These are phyloP conservation scores for Apotomis turbidana DNA, from an alignment of 2,888 invertebrate species.

Conservation along the genomic window DNA sequence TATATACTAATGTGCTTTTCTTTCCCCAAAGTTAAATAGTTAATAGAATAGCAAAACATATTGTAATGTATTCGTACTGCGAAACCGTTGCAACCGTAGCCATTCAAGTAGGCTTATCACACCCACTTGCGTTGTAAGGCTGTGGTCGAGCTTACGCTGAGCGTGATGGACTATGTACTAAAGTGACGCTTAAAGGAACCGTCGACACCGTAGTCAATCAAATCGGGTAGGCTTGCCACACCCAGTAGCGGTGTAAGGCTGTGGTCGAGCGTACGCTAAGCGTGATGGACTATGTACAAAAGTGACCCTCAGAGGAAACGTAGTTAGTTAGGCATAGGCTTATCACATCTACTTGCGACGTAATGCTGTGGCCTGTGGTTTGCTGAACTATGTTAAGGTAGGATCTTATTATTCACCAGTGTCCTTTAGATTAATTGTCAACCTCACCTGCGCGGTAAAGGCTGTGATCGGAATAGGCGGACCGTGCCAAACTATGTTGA, in stretches of 20 bases:
- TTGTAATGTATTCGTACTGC: constrained; percentile 29
- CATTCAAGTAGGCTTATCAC: constrained; percentile 37
- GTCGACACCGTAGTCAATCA: constrained; percentile 29
- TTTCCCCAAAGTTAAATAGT: neutral
- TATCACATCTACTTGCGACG: constrained; percentile 36
- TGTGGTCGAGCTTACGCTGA: constrained; percentile 13
- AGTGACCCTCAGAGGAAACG: no score
- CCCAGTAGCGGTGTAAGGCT: constrained; percentile 34
- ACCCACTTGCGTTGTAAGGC: constrained; percentile 37
- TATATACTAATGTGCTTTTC: neutral
- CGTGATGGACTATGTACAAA: neutral
- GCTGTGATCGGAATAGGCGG: no score
- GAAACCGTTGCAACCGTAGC: constrained; percentile 36
- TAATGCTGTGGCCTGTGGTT: constrained; percentile 33
- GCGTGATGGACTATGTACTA: neutral
- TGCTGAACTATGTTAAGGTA: neutral
- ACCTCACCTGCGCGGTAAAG: no score
- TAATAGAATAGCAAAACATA: constrained; percentile 9
- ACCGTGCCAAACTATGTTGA: no score
- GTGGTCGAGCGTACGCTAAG: constrained; percentile 15
- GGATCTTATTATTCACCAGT: neutral
- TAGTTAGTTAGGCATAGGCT: constrained; percentile 33
- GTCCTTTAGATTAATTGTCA: no score
- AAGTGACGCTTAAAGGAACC: constrained; percentile 16
- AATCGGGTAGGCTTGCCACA: constrained; percentile 29